These are phyloP conservation scores for Nephrotoma guestfalica DNA, from an alignment of 2,888 invertebrate species.

Conservation along the genomic window DNA sequence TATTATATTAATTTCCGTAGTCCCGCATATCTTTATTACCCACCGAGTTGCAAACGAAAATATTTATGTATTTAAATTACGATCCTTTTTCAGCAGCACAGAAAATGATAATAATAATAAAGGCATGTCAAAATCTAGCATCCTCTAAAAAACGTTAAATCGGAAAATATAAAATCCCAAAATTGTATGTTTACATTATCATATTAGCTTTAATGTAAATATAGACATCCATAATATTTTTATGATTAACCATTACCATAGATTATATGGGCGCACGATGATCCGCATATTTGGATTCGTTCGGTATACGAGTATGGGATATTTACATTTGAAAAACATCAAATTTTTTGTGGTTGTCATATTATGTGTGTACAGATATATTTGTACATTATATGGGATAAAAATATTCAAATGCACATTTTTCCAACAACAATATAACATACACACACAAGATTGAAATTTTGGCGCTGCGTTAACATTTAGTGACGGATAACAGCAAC, in stretches of 20 bases:
- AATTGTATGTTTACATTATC: background rate
- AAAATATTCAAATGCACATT: too few relatives aligned
- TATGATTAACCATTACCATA: background rate
- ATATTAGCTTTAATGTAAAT: background rate
- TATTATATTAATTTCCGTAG: background rate
- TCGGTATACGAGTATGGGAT: background rate
- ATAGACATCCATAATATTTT: background rate
- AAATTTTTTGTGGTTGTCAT: background rate
- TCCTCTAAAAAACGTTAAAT: background rate
- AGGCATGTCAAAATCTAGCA: background rate
- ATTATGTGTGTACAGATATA: background rate
- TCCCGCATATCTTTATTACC: background rate
- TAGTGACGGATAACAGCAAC: too few relatives aligned
- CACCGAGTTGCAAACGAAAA: background rate
- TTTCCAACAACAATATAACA: too few relatives aligned
- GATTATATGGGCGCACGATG: background rate
- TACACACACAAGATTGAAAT: too few relatives aligned
- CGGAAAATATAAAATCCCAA: background rate
- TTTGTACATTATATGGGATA: background rate
- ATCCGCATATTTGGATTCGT: background rate
- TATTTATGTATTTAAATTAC: background rate
- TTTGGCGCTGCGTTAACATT: too few relatives aligned
- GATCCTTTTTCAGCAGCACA: background rate
- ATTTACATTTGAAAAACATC: background rate
- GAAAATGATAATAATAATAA: background rate